A percentile compares a stretch with the other conserved stretches of the same genome.
Evolutionary conservation across 2,888 invertebrate species (phyloP).

Genomic region (Drosophila tanythrix): DNA sequence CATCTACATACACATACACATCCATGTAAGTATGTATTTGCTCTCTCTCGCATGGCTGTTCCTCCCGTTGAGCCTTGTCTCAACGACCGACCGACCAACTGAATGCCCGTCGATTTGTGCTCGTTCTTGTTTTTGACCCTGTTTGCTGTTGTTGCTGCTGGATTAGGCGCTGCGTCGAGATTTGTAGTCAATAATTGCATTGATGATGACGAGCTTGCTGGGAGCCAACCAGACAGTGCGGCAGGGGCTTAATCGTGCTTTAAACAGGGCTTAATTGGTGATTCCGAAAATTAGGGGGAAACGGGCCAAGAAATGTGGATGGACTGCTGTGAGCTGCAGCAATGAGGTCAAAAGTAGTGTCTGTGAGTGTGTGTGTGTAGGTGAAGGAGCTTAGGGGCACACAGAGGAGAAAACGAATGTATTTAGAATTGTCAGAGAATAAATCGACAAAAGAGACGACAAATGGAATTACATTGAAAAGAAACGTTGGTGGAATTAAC

Average conservation of each 20-base stretch:
- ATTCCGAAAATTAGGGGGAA: slow-evolving; percentile 50
- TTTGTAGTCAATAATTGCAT: slow-evolving; percentile 78
- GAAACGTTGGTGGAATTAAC: slow-evolving; percentile 3
- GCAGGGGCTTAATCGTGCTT: slow-evolving; percentile 71
- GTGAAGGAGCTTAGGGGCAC: neutral
- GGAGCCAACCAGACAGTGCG: neutral
- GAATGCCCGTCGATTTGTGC: slow-evolving; percentile 47
- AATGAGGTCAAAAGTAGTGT: slow-evolving; percentile 38
- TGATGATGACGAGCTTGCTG: slow-evolving; percentile 65
- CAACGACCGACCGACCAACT: slow-evolving; percentile 43
- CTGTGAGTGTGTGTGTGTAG: too few relatives aligned
- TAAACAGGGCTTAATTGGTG: slow-evolving; percentile 77
- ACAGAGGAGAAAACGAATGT: slow-evolving; percentile 14
- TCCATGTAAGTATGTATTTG: neutral
- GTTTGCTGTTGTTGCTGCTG: slow-evolving; percentile 23
- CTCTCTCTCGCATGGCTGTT: neutral
- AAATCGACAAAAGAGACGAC: neutral
- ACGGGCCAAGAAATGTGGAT: neutral
- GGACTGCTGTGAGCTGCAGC: neutral
- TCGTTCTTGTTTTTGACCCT: slow-evolving; percentile 19
- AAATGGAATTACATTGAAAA: slow-evolving; percentile 10
- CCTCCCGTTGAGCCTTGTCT: slow-evolving; percentile 20
- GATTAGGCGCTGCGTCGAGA: slow-evolving; percentile 67
- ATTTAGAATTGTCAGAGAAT: slow-evolving; percentile 17
- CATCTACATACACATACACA: neutral